A percentile compares a stretch with the other conserved stretches of the same genome.
Conservation (phyloP, 2,888 invertebrate species). For the Himalopsyche japonica region DNA sequence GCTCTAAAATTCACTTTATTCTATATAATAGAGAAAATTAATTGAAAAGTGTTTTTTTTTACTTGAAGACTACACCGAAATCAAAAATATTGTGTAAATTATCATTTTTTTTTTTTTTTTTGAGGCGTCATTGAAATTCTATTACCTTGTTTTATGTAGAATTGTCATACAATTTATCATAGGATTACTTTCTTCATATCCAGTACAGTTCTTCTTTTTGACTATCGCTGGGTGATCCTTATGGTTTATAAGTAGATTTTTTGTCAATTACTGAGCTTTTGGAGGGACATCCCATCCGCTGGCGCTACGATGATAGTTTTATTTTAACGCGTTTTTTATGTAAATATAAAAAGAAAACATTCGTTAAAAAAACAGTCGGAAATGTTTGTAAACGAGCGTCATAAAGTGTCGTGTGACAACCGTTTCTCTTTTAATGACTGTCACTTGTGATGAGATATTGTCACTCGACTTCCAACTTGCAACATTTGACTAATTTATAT, state of each 20-base stretch:
- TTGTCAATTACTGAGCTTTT: neutral
- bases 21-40: too few species aligned
- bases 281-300: neutral
- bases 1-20: too few species aligned
- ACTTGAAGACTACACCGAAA: too few species aligned
- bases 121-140: too few species aligned
- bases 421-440: conserved; percentile 37
- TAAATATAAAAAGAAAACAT: neutral
- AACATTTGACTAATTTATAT: neutral
- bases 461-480: conserved; percentile 24
- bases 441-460: conserved; percentile 39
- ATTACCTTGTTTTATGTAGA: too few species aligned
- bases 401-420: conserved; percentile 38
- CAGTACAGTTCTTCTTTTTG: neutral
- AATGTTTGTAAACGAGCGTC: conserved; percentile 39
- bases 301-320: conserved; percentile 30
- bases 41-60: too few species aligned
- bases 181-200: too few species aligned
- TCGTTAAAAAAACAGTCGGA: conserved; percentile 33
- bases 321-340: conserved; percentile 21
- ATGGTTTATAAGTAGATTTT: neutral
- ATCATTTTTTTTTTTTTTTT: too few species aligned
- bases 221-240: neutral
- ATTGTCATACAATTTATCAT: too few species aligned
- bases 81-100: too few species aligned